Evolutionary conservation across 2,888 invertebrate genomes (phyloP).

Genomic region (Eupithecia vulgata): DNA sequence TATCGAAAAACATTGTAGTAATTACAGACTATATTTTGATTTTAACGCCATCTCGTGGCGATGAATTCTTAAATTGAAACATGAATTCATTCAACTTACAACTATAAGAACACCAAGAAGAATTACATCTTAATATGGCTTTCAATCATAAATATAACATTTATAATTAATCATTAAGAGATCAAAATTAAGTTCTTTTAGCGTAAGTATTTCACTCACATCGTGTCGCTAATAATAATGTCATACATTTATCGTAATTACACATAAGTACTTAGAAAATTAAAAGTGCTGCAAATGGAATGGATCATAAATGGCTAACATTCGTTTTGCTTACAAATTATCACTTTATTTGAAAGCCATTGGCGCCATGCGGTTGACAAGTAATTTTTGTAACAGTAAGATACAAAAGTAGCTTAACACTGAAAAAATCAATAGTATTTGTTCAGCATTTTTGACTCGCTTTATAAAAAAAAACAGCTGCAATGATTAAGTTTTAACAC

Average conservation of each 20-base stretch:
- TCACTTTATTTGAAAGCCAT: background rate
- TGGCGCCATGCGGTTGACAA: background rate
- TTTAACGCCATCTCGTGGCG: conserved; percentile 35
- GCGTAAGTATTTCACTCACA: conserved; percentile 27
- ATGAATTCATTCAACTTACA: conserved; percentile 32
- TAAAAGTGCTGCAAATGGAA: background rate
- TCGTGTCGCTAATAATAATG: conserved; percentile 19
- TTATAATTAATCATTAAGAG: conserved; percentile 77
- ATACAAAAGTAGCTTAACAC: conserved; percentile 1
- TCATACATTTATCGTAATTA: conserved; percentile 12
- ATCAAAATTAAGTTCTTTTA: conserved; percentile 65
- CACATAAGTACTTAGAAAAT: background rate
- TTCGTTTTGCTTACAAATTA: background rate
- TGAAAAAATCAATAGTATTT: background rate
- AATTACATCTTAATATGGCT: conserved; percentile 82
- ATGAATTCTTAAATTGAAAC: conserved; percentile 30
- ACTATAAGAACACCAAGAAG: conserved; percentile 65
- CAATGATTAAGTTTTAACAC: background rate
- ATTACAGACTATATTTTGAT: conserved; percentile 22
- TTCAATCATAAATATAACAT: conserved; percentile 77
- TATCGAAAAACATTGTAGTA: conserved; percentile 1
- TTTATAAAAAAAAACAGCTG: background rate
- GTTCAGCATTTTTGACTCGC: background rate
- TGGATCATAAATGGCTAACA: conserved; percentile 1
- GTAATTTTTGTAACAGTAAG: background rate